Conservation (phyloP, 2,888 invertebrate species). For the Eledona agricola region DNA sequence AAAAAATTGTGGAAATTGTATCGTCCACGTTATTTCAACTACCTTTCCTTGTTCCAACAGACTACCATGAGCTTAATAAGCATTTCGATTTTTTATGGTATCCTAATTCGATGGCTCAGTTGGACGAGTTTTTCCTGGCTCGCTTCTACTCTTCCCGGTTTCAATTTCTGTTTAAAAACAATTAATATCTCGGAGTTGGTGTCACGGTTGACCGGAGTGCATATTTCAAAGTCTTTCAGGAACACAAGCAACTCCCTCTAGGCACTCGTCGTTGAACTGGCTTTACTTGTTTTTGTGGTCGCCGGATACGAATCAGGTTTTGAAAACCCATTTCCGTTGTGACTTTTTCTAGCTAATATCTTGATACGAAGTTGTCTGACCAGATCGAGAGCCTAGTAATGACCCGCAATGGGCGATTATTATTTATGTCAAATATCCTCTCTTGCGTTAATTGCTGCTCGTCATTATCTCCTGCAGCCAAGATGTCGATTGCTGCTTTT, state of each 20-base stretch:
- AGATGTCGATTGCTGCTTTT: too few relatives aligned
- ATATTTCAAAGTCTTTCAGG: conserved; percentile 42
- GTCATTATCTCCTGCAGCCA: too few relatives aligned
- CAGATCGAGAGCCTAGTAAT: conserved; percentile 30
- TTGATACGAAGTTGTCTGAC: conserved; percentile 31
- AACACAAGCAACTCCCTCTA: conserved; percentile 41
- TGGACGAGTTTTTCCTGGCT: too few relatives aligned
- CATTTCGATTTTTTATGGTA: too few relatives aligned
- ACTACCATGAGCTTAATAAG: too few relatives aligned
- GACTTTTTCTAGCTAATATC: conserved; percentile 35
- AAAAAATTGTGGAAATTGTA: too few relatives aligned
- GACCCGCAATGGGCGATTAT: conserved; percentile 35
- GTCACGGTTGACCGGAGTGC: conserved; percentile 38
- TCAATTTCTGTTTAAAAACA: conserved; percentile 48
- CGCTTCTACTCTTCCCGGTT: too few relatives aligned
- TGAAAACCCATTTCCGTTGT: conserved; percentile 50
- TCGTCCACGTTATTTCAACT: too few relatives aligned
- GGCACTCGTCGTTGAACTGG: conserved; percentile 30
- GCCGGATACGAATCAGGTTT: conserved; percentile 51
- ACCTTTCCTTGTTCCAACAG: too few relatives aligned
- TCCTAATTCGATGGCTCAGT: too few relatives aligned
- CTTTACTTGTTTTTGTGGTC: conserved; percentile 33
- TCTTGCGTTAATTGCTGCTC: conserved; percentile 2
- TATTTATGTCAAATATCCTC: conserved; percentile 33
- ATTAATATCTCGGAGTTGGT: conserved; percentile 45